These are phyloP conservation scores for Sebastes miniatus DNA, from an alignment of 2,797 vertebrate species.

Conservation along the genomic window DNA sequence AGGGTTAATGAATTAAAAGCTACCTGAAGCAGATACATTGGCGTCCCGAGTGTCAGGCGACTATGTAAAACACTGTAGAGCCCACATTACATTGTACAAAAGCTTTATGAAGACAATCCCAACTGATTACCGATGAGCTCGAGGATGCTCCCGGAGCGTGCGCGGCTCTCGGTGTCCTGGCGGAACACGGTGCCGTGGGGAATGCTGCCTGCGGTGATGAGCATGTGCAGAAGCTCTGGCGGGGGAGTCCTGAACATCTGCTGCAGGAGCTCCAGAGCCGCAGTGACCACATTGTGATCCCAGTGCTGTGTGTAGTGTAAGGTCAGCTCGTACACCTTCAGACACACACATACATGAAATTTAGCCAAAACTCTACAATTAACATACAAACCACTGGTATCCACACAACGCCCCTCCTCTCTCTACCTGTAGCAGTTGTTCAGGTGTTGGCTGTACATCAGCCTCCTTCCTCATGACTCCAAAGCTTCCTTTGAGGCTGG, in stretches of 20 bases:
- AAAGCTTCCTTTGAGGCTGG: conserved; percentile 96
- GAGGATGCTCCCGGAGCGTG: conserved; percentile 91
- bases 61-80: background rate
- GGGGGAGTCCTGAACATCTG: conserved; percentile 93
- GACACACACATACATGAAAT: background rate
- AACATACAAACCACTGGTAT: background rate
- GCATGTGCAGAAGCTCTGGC: conserved; percentile 88
- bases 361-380: accelerated
- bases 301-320: conserved; percentile 94
- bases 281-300: conserved; percentile 97
- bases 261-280: conserved; percentile 93
- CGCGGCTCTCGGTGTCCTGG: conserved; percentile 82
- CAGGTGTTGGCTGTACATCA: conserved; percentile 91
- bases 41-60: background rate
- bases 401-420: background rate
- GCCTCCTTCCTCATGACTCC: conserved; percentile 94
- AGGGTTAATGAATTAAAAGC: conserved; percentile 30
- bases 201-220: conserved; percentile 87
- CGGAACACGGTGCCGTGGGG: conserved; percentile 81
- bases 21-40: background rate
- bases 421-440: conserved; percentile 91
- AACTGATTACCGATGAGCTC: conserved; percentile 89
- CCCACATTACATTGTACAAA: background rate
- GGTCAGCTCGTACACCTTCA: conserved; percentile 94
- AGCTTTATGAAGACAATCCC: background rate